Evolutionary conservation across 2,113 vertebrate genomes (phyloP).

Genomic region (Actinemys pallida): DNA sequence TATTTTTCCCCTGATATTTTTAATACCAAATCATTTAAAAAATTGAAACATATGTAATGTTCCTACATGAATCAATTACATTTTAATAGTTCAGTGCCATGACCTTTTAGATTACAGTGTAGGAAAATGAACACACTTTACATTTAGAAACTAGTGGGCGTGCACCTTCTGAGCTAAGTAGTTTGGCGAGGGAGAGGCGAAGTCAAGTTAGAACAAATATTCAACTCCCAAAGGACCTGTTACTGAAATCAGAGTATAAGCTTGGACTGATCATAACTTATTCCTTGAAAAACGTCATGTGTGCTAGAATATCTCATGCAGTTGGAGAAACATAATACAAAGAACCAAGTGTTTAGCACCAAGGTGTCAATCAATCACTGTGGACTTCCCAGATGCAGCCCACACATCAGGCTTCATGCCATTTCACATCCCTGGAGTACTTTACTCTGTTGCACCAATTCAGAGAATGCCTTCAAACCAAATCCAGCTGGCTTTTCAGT

Average conservation of each 20-base stretch:
- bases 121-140: conserved; percentile 44
- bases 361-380: conserved; percentile 5
- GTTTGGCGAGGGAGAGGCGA: conserved; percentile 14
- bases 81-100: conserved; percentile 44
- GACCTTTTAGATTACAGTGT: conserved; percentile 52
- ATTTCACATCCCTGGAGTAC: neutral
- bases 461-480: neutral
- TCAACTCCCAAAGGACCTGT: conserved; percentile 27
- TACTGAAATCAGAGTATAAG: conserved; percentile 56
- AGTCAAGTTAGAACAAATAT: conserved; percentile 58
- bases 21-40: conserved; percentile 47
- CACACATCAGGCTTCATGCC: neutral
- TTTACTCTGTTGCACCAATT: neutral
- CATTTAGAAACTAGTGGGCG: neutral
- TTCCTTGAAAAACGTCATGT: neutral
- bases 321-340: conserved; percentile 53
- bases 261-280: conserved; percentile 16
- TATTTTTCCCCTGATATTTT: conserved; percentile 6
- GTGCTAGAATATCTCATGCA: conserved; percentile 25
- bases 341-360: conserved; percentile 34
- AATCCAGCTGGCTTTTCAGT: neutral
- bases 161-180: conserved; percentile 27
- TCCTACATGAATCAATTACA: conserved; percentile 58
- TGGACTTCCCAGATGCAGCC: conserved; percentile 9
- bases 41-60: conserved; percentile 27